A percentile compares a stretch with the other conserved stretches of the same genome.
Evolutionary conservation across 30 jellyfish, hydroid and myxozoan genomes (phyloP).

Genomic region (Hydra vulgaris): DNA sequence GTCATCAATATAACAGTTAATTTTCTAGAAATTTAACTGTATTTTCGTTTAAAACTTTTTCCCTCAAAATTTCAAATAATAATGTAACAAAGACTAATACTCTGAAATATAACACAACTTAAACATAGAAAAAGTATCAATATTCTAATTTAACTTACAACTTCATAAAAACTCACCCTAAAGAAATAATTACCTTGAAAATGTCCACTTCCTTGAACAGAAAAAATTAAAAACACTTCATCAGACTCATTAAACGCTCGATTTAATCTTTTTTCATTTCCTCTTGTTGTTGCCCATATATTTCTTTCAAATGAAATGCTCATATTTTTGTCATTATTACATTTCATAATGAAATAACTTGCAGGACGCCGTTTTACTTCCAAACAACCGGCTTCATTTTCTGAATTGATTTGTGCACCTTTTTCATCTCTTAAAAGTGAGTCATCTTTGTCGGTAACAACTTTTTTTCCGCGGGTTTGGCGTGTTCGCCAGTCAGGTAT

Average conservation of each 20-base stretch:
- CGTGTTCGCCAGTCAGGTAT: slow-evolving; percentile 10
- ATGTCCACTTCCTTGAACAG: slow-evolving; percentile 91
- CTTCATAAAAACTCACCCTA: background rate
- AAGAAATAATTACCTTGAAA: slow-evolving; percentile 47
- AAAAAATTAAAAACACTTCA: slow-evolving; percentile 51
- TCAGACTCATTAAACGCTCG: slow-evolving; percentile 72
- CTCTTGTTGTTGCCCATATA: slow-evolving; percentile 94
- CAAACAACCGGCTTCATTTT: slow-evolving; percentile 3
- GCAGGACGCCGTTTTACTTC: slow-evolving; percentile 20
- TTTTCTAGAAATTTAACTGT: too few relatives aligned
- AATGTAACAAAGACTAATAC: too few relatives aligned
- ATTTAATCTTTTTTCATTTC: slow-evolving; percentile 65
- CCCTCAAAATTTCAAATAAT: too few relatives aligned
- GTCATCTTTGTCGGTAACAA: slow-evolving; percentile 4
- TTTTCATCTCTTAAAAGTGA: slow-evolving; percentile 20
- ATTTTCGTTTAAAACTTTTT: too few relatives aligned
- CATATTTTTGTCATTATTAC: slow-evolving; percentile 79
- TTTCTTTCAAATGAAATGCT: slow-evolving; percentile 71
- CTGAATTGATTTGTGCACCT: slow-evolving; percentile 1
- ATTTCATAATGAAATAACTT: slow-evolving; percentile 63
- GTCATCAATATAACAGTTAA: too few relatives aligned
- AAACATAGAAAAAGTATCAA: too few relatives aligned
- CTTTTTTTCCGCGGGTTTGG: slow-evolving; percentile 25
- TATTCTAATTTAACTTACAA: background rate
- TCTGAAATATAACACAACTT: too few relatives aligned